Percentiles rank a stretch among this genome's conserved stretches.
phyloP scores from a whole-genome alignment of 2,888 invertebrate species.

The Epistrophella euchroma region DNA sequence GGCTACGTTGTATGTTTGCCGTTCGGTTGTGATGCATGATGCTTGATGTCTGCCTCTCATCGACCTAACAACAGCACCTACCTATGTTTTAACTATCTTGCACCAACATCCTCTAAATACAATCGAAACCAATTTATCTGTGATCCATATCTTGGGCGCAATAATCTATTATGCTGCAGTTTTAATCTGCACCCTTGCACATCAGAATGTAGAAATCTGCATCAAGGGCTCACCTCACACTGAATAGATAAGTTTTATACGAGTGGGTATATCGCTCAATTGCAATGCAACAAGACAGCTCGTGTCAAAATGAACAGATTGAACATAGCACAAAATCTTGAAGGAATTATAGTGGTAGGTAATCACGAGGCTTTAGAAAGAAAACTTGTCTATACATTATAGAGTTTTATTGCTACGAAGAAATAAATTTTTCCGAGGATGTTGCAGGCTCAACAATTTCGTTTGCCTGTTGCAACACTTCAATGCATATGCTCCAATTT shows the following conservation, averaged over 20 bases:
- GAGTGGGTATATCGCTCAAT: slow-evolving; percentile 58
- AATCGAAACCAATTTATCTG: slow-evolving; percentile 74
- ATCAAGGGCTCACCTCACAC: slow-evolving; percentile 45
- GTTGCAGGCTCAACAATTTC: slow-evolving; percentile 27
- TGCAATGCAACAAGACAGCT: slow-evolving; percentile 66
- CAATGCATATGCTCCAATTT: slow-evolving; percentile 60
- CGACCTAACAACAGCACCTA: slow-evolving; percentile 33
- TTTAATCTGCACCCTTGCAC: slow-evolving; percentile 66
- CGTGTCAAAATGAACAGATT: slow-evolving; percentile 73
- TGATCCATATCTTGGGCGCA: slow-evolving; percentile 72
- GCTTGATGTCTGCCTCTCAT: slow-evolving; percentile 29
- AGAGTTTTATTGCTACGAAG: not conserved
- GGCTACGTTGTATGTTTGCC: slow-evolving; percentile 31
- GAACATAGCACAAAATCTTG: slow-evolving; percentile 59
- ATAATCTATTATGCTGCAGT: slow-evolving; percentile 71
- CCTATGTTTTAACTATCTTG: slow-evolving; percentile 44
- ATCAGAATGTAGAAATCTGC: slow-evolving; percentile 31
- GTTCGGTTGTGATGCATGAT: slow-evolving; percentile 18
- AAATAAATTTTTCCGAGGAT: slow-evolving; percentile 8
- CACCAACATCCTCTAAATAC: slow-evolving; percentile 55
- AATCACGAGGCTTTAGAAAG: slow-evolving; percentile 32
- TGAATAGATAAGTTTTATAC: slow-evolving; percentile 31
- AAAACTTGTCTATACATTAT: not conserved
- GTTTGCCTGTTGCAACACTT: slow-evolving; percentile 39
- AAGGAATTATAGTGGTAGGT: slow-evolving; percentile 16